Conservation (phyloP, 2,113 vertebrate genomes). For the Albula glossodonta region DNA sequence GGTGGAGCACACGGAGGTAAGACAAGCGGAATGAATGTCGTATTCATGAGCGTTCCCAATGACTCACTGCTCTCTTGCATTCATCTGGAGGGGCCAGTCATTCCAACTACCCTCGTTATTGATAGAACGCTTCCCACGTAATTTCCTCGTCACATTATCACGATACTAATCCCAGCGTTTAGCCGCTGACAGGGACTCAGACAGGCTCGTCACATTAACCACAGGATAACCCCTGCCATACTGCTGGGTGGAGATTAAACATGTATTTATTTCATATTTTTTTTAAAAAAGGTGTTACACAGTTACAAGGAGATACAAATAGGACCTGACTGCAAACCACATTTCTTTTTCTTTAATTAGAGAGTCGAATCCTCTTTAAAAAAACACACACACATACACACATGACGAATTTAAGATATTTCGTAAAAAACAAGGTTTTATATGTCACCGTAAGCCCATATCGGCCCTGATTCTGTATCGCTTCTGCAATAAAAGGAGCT, state of each 20-base stretch:
- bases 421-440: conserved; percentile 23
- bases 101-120: conserved; percentile 33
- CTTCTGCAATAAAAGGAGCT: not conserved
- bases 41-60: conserved; percentile 60
- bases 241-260: conserved; percentile 25
- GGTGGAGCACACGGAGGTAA: conserved; percentile 23
- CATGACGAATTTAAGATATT: conserved; percentile 14
- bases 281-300: conserved; percentile 48
- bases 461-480: conserved; percentile 15
- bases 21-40: conserved; percentile 54
- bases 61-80: conserved; percentile 51
- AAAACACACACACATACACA: conserved; percentile 40
- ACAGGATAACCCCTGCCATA: conserved; percentile 65
- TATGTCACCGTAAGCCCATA: conserved; percentile 29
- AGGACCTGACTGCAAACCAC: conserved; percentile 46
- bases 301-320: conserved; percentile 45
- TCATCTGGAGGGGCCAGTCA: conserved; percentile 56
- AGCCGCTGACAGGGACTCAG: conserved; percentile 68
- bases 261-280: not conserved
- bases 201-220: conserved; percentile 76
- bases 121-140: conserved; percentile 66
- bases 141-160: conserved; percentile 68
- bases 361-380: conserved; percentile 54
- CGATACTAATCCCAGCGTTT: conserved; percentile 72
- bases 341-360: conserved; percentile 62